These are phyloP conservation scores for Coelinius sp. DNA, from an alignment of 2,888 invertebrate genomes.

Conservation along the genomic window DNA sequence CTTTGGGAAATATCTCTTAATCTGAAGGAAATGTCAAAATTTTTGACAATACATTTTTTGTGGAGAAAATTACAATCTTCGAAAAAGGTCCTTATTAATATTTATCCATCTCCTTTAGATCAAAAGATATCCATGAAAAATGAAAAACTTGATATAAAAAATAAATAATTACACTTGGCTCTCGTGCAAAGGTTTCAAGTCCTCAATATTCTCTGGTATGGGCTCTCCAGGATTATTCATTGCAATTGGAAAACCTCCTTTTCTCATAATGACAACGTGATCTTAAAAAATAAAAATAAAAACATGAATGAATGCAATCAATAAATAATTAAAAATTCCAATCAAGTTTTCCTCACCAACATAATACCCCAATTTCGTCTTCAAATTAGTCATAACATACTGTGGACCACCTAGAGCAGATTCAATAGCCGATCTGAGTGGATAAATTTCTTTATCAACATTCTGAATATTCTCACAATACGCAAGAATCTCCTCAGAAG, in stretches of 20 bases:
- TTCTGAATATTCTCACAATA: slow-evolving; percentile 47
- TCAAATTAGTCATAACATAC: slow-evolving; percentile 73
- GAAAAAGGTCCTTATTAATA: too few species aligned
- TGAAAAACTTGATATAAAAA: background rate
- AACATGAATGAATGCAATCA: background rate
- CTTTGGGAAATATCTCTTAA: too few species aligned
- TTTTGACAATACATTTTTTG: too few species aligned
- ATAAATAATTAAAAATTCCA: slow-evolving; percentile 19
- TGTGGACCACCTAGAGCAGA: slow-evolving; percentile 74
- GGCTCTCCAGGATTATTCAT: slow-evolving; percentile 54
- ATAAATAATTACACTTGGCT: slow-evolving; percentile 70
- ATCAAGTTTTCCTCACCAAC: slow-evolving; percentile 70
- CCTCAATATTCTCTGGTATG: slow-evolving; percentile 62
- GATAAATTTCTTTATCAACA: slow-evolving; percentile 64
- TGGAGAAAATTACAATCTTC: too few species aligned
- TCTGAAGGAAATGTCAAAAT: too few species aligned
- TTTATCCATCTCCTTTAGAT: too few species aligned
- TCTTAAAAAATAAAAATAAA: slow-evolving; percentile 68
- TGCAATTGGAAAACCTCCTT: slow-evolving; percentile 73
- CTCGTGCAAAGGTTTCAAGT: slow-evolving; percentile 67
- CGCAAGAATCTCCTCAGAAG: slow-evolving; percentile 69
- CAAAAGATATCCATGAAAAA: too few species aligned
- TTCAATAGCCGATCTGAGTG: slow-evolving; percentile 72
- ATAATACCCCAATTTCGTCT: slow-evolving; percentile 73
- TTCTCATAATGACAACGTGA: slow-evolving; percentile 72